phyloP scores from a whole-genome alignment of 2,797 vertebrate genomes.

The Dryobates pubescens region DNA sequence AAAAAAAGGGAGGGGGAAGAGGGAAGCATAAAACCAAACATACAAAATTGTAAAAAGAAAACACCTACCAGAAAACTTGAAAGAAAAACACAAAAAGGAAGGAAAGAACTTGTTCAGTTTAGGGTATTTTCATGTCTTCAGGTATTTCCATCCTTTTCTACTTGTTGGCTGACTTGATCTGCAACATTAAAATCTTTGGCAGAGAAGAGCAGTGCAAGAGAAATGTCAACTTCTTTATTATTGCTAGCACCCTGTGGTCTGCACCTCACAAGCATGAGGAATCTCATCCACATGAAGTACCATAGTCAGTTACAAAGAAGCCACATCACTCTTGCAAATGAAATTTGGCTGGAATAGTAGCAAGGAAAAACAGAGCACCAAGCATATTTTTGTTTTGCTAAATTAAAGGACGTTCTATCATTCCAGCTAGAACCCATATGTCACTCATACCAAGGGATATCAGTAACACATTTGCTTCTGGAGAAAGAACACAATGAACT shows the following conservation, averaged over 20 bases:
- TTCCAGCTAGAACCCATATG: constrained; percentile 44
- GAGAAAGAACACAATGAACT: constrained; percentile 43
- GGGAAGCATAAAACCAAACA: too few relatives aligned
- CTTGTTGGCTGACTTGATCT: not conserved
- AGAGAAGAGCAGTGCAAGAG: not conserved
- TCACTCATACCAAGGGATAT: not conserved
- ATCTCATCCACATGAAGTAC: not conserved
- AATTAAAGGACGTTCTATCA: not conserved
- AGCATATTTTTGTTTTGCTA: constrained; percentile 24
- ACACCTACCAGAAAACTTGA: not conserved
- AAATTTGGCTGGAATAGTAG: not conserved
- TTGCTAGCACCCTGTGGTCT: not conserved
- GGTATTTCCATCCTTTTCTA: not conserved
- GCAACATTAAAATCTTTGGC: not conserved
- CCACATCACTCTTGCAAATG: not conserved
- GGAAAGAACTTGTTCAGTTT: not conserved
- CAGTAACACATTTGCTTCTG: constrained; percentile 4
- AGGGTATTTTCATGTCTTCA: not conserved
- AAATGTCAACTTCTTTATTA: not conserved
- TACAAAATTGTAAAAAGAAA: not conserved
- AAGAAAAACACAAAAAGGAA: not conserved
- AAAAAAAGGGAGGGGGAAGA: not conserved
- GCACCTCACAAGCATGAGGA: not conserved
- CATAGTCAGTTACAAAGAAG: not conserved
- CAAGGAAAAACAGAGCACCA: not conserved